Conservation (phyloP, 2,797 vertebrate genomes). For the Coendou prehensilis region DNA sequence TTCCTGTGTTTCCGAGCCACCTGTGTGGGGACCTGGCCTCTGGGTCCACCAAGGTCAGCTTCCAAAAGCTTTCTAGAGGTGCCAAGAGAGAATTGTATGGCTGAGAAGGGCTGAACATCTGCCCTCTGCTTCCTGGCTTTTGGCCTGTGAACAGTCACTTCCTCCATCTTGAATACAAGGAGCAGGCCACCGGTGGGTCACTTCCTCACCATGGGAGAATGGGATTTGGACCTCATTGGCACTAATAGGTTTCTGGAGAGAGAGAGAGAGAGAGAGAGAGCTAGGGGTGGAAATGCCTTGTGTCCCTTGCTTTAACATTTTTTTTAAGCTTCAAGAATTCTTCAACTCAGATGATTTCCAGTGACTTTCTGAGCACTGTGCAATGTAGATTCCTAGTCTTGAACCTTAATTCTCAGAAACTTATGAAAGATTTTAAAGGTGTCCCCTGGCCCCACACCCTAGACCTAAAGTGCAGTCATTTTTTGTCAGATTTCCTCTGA, state of each 20-base stretch:
- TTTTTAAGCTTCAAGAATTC: constrained; percentile 30
- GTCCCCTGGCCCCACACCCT: not conserved
- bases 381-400: not conserved
- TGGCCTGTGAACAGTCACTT: constrained; percentile 79
- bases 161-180: constrained; percentile 82
- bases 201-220: constrained; percentile 74
- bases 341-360: constrained; percentile 2
- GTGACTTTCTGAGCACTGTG: not conserved
- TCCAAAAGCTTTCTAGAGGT: constrained; percentile 61
- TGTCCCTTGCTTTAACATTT: not conserved
- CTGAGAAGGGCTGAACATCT: constrained; percentile 36
- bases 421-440: constrained; percentile 32
- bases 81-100: constrained; percentile 28
- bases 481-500: not conserved
- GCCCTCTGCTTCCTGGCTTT: constrained; percentile 80
- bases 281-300: not conserved
- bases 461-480: not conserved
- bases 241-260: constrained; percentile 46
- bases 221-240: constrained; percentile 50
- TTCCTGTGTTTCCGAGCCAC: constrained; percentile 31
- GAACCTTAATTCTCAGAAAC: constrained; percentile 50
- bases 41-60: not conserved
- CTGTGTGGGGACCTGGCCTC: not conserved
- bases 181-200: constrained; percentile 74
- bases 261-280: not conserved